Percentiles rank a stretch among this genome's conserved stretches.
These are phyloP conservation scores for Periophthalmodon schlosseri DNA, from an alignment of 2,113 vertebrate genomes.

Conservation along the genomic window DNA sequence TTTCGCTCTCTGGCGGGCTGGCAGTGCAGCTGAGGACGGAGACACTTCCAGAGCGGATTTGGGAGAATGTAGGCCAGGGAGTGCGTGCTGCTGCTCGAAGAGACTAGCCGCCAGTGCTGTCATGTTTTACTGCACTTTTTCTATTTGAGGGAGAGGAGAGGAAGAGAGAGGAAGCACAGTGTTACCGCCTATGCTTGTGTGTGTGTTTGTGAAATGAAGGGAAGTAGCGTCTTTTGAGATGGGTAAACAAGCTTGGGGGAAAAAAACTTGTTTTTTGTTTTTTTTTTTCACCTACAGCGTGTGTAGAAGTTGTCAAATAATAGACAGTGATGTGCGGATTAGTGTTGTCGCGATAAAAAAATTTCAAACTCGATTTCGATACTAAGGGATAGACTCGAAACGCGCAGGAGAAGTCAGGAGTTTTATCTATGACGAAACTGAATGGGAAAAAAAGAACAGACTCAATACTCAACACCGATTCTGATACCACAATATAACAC, in stretches of 20 bases:
- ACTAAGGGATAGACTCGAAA: too few relatives aligned
- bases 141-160: constrained; percentile 73
- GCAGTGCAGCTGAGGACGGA: constrained; percentile 75
- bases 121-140: constrained; percentile 77
- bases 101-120: constrained; percentile 75
- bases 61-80: constrained; percentile 79
- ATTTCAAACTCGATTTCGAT: too few relatives aligned
- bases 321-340: not conserved
- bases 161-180: constrained; percentile 28
- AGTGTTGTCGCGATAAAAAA: too few relatives aligned
- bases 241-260: constrained; percentile 53
- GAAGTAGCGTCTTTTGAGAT: constrained; percentile 46
- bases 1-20: constrained; percentile 60
- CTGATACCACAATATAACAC: too few relatives aligned
- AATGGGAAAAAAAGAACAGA: too few relatives aligned
- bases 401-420: too few relatives aligned
- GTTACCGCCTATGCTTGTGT: constrained; percentile 16
- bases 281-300: not conserved
- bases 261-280: constrained; percentile 37
- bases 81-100: constrained; percentile 67
- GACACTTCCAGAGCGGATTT: constrained; percentile 78
- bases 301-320: constrained; percentile 2
- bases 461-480: too few relatives aligned
- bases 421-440: too few relatives aligned
- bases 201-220: constrained; percentile 44